A percentile compares a stretch with the other conserved stretches of the same genome.
These are phyloP conservation scores for Drosophila funebris DNA, from an alignment of 1,140 invertebrate genomes.

Conservation along the genomic window DNA sequence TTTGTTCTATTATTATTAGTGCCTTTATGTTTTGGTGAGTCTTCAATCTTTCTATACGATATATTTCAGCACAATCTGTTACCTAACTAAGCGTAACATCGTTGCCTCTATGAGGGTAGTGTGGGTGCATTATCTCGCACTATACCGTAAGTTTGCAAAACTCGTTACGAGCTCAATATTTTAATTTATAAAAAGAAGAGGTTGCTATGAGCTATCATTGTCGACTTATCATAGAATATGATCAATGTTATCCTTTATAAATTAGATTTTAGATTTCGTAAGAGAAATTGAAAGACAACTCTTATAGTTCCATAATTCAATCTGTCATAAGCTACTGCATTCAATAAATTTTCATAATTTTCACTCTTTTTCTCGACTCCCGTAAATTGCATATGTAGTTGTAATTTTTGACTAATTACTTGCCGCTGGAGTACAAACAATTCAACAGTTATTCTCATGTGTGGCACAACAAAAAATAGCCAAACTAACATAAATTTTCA, in stretches of 20 bases:
- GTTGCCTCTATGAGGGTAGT: constrained; percentile 21
- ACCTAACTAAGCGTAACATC: constrained; percentile 73
- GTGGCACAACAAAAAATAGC: constrained; percentile 13
- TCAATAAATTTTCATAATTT: neutral
- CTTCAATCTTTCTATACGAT: constrained; percentile 52
- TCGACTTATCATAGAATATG: no score
- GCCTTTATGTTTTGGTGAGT: constrained; percentile 20
- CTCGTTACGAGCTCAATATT: constrained; percentile 34
- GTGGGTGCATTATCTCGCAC: constrained; percentile 17
- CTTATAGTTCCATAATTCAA: neutral
- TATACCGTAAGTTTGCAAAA: constrained; percentile 21
- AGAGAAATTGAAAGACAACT: no score
- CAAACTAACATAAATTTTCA: constrained; percentile 56
- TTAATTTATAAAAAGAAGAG: neutral
- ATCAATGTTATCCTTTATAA: no score
- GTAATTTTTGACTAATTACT: constrained; percentile 69
- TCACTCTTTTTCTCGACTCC: neutral
- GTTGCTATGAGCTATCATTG: no score
- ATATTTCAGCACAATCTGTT: constrained; percentile 76
- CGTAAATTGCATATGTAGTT: constrained; percentile 38
- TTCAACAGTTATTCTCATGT: constrained; percentile 15
- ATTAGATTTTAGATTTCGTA: no score
- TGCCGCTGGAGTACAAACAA: constrained; percentile 1
- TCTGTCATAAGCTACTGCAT: neutral
- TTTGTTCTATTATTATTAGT: constrained; percentile 17